Conservation (phyloP, 2,888 invertebrate genomes). For the Ophion ventricosus region DNA sequence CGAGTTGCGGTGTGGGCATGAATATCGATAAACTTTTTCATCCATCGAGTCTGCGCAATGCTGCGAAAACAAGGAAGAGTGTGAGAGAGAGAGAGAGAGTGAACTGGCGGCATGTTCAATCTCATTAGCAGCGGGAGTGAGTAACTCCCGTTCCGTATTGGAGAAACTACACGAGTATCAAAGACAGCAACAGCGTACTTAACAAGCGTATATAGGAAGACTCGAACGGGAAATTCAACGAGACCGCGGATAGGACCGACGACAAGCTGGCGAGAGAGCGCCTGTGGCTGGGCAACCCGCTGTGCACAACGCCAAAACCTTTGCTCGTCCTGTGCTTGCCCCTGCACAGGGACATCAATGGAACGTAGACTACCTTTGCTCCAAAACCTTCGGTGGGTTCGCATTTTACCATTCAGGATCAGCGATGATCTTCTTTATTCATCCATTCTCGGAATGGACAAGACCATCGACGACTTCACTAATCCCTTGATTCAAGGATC, state of each 20-base stretch:
- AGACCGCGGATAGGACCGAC: not conserved
- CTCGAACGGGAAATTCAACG: slow-evolving; percentile 20
- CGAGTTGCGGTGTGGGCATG: slow-evolving; percentile 60
- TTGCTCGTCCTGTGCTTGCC: slow-evolving; percentile 45
- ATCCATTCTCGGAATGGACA: no score
- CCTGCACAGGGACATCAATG: slow-evolving; percentile 19
- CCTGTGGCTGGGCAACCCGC: slow-evolving; percentile 65
- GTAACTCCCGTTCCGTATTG: slow-evolving; percentile 48
- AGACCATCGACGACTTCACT: no score
- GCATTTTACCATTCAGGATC: not conserved
- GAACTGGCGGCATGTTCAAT: slow-evolving; percentile 63
- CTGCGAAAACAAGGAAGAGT: slow-evolving; percentile 18
- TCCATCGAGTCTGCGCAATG: slow-evolving; percentile 34
- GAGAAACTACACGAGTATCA: slow-evolving; percentile 48
- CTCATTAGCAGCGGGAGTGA: slow-evolving; percentile 67
- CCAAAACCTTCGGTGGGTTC: not conserved
- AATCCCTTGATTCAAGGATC: not conserved
- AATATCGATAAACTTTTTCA: slow-evolving; percentile 67
- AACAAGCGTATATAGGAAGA: slow-evolving; percentile 41
- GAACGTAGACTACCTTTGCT: not conserved
- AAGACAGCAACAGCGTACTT: slow-evolving; percentile 34
- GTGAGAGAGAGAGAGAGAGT: slow-evolving; percentile 27
- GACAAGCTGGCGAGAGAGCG: slow-evolving; percentile 24
- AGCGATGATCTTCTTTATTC: not conserved
- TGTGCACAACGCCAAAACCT: slow-evolving; percentile 63